Conservation (phyloP, 2,888 invertebrate genomes). For the Ischnura elegans region DNA sequence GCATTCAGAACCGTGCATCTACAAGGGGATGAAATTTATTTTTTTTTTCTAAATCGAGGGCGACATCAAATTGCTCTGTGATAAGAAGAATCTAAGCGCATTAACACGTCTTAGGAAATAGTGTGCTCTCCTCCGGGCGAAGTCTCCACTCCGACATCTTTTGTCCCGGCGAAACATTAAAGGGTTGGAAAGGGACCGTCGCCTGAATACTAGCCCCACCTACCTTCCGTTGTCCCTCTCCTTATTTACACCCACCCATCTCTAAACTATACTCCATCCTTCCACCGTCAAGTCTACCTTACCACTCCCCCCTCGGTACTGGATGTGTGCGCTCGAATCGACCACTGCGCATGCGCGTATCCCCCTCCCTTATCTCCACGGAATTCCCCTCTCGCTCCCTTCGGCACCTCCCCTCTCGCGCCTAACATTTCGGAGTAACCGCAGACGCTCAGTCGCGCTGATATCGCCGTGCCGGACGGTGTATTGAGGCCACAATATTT, state of each 20-base stretch:
- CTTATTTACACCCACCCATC: not conserved
- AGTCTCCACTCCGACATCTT: not conserved
- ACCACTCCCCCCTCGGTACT: not conserved
- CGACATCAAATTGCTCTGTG: not conserved
- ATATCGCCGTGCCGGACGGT: conserved; percentile 21
- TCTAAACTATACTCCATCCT: not conserved
- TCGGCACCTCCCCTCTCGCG: not conserved
- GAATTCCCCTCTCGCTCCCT: not conserved
- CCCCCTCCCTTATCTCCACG: not conserved
- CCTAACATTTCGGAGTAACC: not conserved
- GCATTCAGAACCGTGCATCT: not conserved
- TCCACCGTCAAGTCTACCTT: not conserved
- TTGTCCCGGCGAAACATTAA: not conserved
- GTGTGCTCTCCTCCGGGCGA: not conserved
- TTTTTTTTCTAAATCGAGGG: not conserved
- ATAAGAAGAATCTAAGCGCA: not conserved
- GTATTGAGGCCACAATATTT: too few species aligned
- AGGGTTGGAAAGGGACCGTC: not conserved
- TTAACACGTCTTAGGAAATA: not conserved
- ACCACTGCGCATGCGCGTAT: not conserved
- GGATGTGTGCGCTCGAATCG: too few species aligned
- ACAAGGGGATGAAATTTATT: not conserved
- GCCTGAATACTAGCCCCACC: not conserved
- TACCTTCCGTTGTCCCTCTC: not conserved
- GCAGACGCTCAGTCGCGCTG: conserved; percentile 48